Base-by-base conservation (phyloP, 2,888 invertebrate genomes). In the Brassicogethes aeneus region DNA sequence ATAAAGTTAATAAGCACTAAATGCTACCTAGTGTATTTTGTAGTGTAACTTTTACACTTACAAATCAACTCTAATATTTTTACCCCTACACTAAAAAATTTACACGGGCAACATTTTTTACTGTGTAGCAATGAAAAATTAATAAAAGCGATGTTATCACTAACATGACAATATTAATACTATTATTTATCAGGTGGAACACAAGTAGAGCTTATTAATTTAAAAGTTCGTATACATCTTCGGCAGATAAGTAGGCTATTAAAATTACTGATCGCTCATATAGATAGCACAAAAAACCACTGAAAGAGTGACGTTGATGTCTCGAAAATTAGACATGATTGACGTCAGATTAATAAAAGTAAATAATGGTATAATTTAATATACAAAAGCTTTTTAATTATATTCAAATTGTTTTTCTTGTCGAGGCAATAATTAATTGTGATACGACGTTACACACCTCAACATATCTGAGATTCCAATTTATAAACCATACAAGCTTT, bases 121-220 rank as follows among this genome's bases (percentile, higher is more conserved):
- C n/a, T n/a, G n/a, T n/a, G n/a, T n/a, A n/a, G n/a, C n/a, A n/a
- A n/a, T n/a, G n/a, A n/a, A n/a, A n/a, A n/a, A n/a, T n/a, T n/a
- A n/a, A n/a, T n/a, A n/a, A n/a, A n/a, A n/a, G 23, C 23, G 23
- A 23, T 23, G 23, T 23, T 23, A 23, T 23, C 23, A 10, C 23
- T 7, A 23, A 23, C 23, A 23, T 23, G 23, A 23, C 23, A 23
- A 23, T 10, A 23, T 23, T 23, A 23, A 23, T 7, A 7, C 23
- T 10, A 23, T 23, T 23, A 23, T 23, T 23, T 23, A 23, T 23
- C 23, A 23, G 10, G 23, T 23, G 23, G 23, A 23, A 23, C 23
- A 23, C 23, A 23, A 23, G 23, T 23, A 23, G 23, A 23, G 23
- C n/a, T n/a, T n/a, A n/a, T n/a, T 23, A 23, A 23, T 23, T 23